These are phyloP conservation scores for Brachyistius frenatus DNA, from an alignment of 2,113 vertebrate genomes.

Conservation along the genomic window DNA sequence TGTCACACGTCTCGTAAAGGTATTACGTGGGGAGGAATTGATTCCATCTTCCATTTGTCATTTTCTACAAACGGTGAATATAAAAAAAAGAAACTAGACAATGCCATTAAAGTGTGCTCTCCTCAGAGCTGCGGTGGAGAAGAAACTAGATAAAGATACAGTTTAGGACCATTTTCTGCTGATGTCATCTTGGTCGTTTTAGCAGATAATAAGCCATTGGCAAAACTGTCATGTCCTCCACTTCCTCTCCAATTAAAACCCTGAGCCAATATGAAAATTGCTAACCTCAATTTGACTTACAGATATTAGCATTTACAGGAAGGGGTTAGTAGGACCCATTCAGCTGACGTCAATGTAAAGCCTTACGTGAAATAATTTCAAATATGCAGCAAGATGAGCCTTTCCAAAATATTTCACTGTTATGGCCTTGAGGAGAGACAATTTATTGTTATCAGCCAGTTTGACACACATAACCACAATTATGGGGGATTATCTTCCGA, in stretches of 20 bases:
- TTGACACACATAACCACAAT: slow-evolving; percentile 65
- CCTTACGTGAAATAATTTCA: slow-evolving; percentile 19
- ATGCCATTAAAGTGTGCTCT: not conserved
- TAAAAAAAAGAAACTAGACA: slow-evolving; percentile 13
- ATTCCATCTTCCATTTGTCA: slow-evolving; percentile 46
- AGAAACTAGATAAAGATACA: slow-evolving; percentile 18
- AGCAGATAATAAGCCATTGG: slow-evolving; percentile 36
- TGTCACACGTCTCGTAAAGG: slow-evolving; percentile 34
- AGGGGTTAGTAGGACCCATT: not conserved
- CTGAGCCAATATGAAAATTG: slow-evolving; percentile 23
- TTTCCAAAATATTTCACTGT: slow-evolving; percentile 22
- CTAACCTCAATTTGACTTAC: slow-evolving; percentile 30
- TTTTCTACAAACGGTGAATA: slow-evolving; percentile 1
- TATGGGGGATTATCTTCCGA: slow-evolving; percentile 66
- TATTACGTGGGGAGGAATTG: slow-evolving; percentile 31
- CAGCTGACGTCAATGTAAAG: slow-evolving; percentile 9
- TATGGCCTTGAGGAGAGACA: slow-evolving; percentile 13
- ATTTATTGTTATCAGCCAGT: slow-evolving; percentile 44
- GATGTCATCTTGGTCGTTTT: slow-evolving; percentile 55
- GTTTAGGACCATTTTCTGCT: slow-evolving; percentile 24
- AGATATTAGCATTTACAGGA: slow-evolving; percentile 11
- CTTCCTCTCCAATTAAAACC: slow-evolving; percentile 25
- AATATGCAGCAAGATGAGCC: slow-evolving; percentile 7
- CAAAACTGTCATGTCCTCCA: slow-evolving; percentile 29
- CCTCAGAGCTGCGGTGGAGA: not conserved